Evolutionary conservation across 2,113 vertebrate species (phyloP).

Genomic region (Scopus umbretta): DNA sequence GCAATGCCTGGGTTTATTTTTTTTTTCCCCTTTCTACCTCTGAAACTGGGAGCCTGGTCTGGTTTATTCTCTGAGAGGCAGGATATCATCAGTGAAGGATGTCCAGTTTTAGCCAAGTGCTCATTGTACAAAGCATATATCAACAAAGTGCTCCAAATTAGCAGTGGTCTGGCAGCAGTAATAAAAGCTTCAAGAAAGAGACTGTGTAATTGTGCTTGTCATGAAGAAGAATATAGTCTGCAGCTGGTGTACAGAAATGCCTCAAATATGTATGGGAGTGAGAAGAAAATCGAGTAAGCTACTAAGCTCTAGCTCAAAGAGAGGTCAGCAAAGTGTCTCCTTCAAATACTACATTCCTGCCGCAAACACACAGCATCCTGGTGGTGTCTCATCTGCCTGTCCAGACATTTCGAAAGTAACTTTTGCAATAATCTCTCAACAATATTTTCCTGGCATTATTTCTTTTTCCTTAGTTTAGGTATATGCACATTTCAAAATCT

Average conservation of each 20-base stretch:
- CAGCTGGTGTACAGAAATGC: neutral
- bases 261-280: neutral
- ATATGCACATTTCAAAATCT: neutral
- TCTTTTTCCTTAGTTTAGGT: neutral
- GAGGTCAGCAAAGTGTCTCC: neutral
- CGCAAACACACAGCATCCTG: neutral
- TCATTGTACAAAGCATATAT: neutral
- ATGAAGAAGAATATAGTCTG: neutral
- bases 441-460: neutral
- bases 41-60: neutral
- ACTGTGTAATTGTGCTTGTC: neutral
- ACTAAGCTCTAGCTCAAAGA: neutral
- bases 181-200: neutral
- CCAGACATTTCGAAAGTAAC: neutral
- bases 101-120: neutral
- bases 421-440: neutral
- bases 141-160: neutral
- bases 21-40: neutral
- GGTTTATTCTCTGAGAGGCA: neutral
- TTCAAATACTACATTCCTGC: neutral
- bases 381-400: neutral
- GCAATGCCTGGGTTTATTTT: neutral
- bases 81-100: neutral
- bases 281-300: neutral
- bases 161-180: slow-evolving; percentile 15